Evolutionary conservation across 2,797 vertebrate genomes (phyloP).

Genomic region (Scomberomorus guttatus): DNA sequence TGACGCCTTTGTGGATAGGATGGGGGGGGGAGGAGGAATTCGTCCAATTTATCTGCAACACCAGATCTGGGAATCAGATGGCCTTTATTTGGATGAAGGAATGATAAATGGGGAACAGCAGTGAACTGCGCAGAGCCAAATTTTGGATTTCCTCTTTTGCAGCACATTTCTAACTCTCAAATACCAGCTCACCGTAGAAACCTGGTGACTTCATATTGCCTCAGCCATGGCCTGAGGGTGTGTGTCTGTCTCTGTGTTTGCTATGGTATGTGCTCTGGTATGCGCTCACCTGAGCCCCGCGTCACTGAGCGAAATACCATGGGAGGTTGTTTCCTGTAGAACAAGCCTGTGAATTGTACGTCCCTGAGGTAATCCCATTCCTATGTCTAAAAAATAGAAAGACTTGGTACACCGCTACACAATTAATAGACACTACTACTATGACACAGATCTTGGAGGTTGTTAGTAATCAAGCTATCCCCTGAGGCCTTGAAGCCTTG

Average conservation of each 20-base stretch:
- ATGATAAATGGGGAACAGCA: constrained; percentile 31
- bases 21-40: constrained; percentile 1
- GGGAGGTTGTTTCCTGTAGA: constrained; percentile 36
- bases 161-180: neutral
- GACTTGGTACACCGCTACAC: neutral
- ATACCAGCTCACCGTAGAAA: neutral
- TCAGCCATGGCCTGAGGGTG: constrained; percentile 15
- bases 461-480: constrained; percentile 43
- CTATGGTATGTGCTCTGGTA: constrained; percentile 61
- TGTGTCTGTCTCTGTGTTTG: constrained; percentile 12
- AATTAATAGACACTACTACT: neutral
- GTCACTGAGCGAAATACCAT: constrained; percentile 45
- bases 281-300: constrained; percentile 67
- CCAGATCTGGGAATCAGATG: constrained; percentile 55
- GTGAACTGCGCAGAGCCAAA: constrained; percentile 7
- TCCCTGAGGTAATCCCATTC: constrained; percentile 43
- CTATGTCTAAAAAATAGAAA: neutral
- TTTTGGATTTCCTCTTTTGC: neutral
- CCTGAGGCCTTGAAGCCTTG: constrained; percentile 24
- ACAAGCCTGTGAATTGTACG: constrained; percentile 44
- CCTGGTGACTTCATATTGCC: neutral
- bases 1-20: constrained; percentile 62
- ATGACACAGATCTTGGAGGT: constrained; percentile 22
- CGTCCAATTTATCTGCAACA: constrained; percentile 20
- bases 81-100: constrained; percentile 50